Conservation (phyloP, 1,140 invertebrate genomes). For the Globodera ellingtonae region DNA sequence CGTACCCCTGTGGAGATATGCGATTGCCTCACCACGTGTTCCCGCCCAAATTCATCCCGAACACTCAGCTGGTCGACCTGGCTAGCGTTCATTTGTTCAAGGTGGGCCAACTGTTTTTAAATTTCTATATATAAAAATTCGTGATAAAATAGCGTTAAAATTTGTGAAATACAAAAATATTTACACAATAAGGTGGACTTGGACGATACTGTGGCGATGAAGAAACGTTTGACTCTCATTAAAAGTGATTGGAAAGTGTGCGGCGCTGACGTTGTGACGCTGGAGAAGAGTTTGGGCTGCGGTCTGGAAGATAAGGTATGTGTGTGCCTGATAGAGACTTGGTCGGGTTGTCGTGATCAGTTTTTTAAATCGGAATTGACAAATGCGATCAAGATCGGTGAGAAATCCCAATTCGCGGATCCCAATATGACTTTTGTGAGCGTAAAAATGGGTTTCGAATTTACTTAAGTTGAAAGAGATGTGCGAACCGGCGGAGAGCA, state of each 20-base stretch:
- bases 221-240: conserved; percentile 57
- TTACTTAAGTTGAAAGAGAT: conserved; percentile 52
- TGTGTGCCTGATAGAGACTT: background rate
- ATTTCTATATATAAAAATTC: background rate
- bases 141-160: background rate
- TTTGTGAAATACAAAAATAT: background rate
- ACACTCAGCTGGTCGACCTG: conserved; percentile 41
- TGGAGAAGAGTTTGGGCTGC: conserved; percentile 34
- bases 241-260: conserved; percentile 50
- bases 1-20: conserved; percentile 46
- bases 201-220: conserved; percentile 60
- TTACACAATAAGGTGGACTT: conserved; percentile 53
- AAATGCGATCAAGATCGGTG: too few species aligned
- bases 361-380: background rate
- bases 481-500: conserved; percentile 55
- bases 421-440: too few species aligned
- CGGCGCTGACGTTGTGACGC: conserved; percentile 36
- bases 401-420: too few species aligned
- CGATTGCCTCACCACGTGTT: conserved; percentile 55
- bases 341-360: background rate
- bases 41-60: conserved; percentile 45
- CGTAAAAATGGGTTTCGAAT: background rate
- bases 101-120: conserved; percentile 11
- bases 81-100: conserved; percentile 51
- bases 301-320: conserved; percentile 30